Evolutionary conservation across 2,797 vertebrate genomes (phyloP).

Genomic region (Fratercula arctica): DNA sequence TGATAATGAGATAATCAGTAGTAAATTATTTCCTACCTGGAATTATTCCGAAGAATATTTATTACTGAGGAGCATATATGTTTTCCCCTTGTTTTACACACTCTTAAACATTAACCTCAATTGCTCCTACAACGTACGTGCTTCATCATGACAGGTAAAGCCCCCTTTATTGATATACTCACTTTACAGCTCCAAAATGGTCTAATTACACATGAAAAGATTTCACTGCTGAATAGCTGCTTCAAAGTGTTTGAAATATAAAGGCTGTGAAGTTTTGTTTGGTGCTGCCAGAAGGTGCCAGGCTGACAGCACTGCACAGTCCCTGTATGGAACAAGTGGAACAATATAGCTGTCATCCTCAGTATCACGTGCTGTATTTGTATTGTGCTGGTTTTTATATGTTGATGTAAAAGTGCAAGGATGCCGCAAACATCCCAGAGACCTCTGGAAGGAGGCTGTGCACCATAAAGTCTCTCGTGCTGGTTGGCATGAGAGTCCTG

Average conservation of each 20-base stretch:
- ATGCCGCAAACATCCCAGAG: background rate
- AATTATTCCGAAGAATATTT: background rate
- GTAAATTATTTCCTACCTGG: background rate
- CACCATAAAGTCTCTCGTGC: accelerated
- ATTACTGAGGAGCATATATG: background rate
- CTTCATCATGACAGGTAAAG: background rate
- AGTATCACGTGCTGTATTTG: background rate
- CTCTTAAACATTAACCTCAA: background rate
- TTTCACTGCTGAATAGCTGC: background rate
- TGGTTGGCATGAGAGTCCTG: background rate
- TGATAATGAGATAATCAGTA: background rate
- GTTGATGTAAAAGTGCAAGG: background rate
- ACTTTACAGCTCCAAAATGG: background rate
- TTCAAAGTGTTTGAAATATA: background rate
- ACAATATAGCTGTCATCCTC: background rate
- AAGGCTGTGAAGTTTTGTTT: background rate
- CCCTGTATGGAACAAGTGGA: background rate
- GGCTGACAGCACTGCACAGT: background rate
- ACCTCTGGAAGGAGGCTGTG: background rate
- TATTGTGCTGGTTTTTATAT: background rate
- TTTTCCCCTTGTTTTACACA: background rate
- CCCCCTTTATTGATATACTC: background rate
- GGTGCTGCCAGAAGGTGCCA: background rate
- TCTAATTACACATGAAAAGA: background rate
- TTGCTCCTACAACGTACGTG: background rate